A percentile compares a stretch with the other conserved stretches of the same genome.
These are phyloP conservation scores for Bubo blakistoni DNA, from an alignment of 2,113 vertebrate genomes.

Conservation along the genomic window DNA sequence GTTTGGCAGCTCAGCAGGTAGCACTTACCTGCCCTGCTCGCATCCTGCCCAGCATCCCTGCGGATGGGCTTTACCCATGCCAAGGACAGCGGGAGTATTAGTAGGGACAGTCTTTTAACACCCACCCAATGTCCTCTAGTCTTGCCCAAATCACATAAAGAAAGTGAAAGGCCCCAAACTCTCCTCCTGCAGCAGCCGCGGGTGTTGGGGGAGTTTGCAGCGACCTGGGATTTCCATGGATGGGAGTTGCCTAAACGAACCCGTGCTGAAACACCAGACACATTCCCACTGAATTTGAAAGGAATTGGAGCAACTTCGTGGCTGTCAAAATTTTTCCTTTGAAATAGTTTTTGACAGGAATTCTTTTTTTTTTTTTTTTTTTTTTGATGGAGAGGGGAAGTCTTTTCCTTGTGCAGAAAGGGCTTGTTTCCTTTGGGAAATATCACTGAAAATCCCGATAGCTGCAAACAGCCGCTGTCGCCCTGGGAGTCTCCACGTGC, in stretches of 20 bases:
- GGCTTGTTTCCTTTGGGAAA: background rate
- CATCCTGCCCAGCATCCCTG: background rate
- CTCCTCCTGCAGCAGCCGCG: background rate
- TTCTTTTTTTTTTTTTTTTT: background rate
- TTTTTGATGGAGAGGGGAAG: background rate
- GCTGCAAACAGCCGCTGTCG: background rate
- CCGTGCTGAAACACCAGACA: background rate
- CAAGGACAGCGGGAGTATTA: rapidly evolving
- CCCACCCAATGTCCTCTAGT: rapidly evolving
- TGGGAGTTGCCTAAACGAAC: background rate
- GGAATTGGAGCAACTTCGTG: background rate
- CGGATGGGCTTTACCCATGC: rapidly evolving
- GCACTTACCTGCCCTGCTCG: background rate
- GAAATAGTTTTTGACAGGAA: background rate
- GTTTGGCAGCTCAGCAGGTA: background rate
- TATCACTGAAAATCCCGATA: background rate
- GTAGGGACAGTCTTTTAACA: too few species aligned
- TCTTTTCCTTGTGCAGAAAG: background rate
- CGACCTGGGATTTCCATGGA: rapidly evolving
- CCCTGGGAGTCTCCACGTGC: background rate
- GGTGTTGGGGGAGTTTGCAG: background rate
- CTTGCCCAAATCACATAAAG: background rate
- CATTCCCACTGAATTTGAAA: background rate
- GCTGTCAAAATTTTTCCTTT: background rate
- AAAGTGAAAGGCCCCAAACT: background rate